Conservation (phyloP, 2,113 vertebrate species). For the Gymnorhina tibicen region DNA sequence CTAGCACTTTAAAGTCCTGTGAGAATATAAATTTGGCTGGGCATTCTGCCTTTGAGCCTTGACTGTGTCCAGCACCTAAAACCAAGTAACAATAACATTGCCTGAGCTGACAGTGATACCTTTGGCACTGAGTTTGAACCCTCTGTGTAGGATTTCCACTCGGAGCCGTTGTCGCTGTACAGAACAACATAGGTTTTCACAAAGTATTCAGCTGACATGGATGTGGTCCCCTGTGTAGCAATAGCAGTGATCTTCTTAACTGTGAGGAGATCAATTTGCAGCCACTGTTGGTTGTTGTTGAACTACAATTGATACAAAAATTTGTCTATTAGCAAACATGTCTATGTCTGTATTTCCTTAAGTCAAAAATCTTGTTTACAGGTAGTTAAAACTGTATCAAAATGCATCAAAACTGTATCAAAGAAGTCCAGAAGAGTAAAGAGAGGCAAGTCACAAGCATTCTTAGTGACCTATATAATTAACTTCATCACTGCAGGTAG, state of each 20-base stretch:
- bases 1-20: neutral
- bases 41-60: neutral
- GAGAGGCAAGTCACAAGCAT: neutral
- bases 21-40: neutral
- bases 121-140: slow-evolving; percentile 66
- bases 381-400: neutral
- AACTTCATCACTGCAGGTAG: neutral
- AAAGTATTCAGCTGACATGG: slow-evolving; percentile 78
- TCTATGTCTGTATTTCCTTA: neutral
- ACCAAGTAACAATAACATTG: neutral
- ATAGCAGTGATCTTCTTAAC: slow-evolving; percentile 90
- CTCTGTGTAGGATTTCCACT: slow-evolving; percentile 83
- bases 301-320: slow-evolving; percentile 63
- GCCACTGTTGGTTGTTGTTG: slow-evolving; percentile 85
- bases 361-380: neutral
- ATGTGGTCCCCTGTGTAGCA: slow-evolving; percentile 85
- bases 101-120: slow-evolving; percentile 66
- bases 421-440: neutral
- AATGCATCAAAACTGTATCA: neutral
- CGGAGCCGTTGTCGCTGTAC: slow-evolving; percentile 78
- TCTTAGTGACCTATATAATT: neutral
- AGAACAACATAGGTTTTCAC: slow-evolving; percentile 79
- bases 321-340: neutral
- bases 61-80: neutral
- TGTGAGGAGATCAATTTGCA: slow-evolving; percentile 85